A percentile compares a stretch with the other conserved stretches of the same genome.
Conservation (phyloP, 2,113 vertebrate species). For the Phyllostomus hastatus region DNA sequence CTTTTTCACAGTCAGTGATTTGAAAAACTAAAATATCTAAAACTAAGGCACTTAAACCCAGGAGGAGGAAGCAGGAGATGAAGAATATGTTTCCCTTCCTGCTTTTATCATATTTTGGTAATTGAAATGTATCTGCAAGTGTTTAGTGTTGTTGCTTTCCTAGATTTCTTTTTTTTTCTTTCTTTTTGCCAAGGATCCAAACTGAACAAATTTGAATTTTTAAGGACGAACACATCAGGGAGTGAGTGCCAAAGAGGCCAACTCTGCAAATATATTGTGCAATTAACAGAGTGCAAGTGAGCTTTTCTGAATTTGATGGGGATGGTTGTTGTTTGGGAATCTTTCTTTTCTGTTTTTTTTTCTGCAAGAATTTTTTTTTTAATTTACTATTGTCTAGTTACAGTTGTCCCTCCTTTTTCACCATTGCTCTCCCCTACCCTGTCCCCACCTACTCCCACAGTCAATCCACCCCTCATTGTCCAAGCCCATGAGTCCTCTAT, state of each 20-base stretch:
- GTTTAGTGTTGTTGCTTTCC: neutral
- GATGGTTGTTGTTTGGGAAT: neutral
- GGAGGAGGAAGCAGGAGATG: neutral
- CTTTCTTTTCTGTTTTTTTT: neutral
- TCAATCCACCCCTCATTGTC: too few relatives aligned
- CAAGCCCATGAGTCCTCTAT: too few relatives aligned
- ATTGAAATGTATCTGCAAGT: neutral
- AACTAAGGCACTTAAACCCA: neutral
- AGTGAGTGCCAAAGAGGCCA: neutral
- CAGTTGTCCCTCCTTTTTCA: too few relatives aligned
- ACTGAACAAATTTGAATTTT: constrained; percentile 33
- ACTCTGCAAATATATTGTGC: constrained; percentile 12
- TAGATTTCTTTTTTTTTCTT: neutral
- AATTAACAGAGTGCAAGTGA: neutral
- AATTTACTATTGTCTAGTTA: too few relatives aligned
- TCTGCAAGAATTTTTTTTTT: too few relatives aligned
- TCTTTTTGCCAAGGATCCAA: constrained; percentile 6
- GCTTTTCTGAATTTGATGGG: neutral
- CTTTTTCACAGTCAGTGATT: neutral
- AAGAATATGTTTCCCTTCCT: neutral
- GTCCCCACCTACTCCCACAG: too few relatives aligned
- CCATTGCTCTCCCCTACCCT: too few relatives aligned
- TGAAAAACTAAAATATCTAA: neutral
- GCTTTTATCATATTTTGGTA: neutral
- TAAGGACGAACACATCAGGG: neutral